Percentiles rank a stretch among this genome's conserved stretches.
These are phyloP conservation scores for Agriopis aurantiaria DNA, from an alignment of 2,888 invertebrate species.

Conservation along the genomic window DNA sequence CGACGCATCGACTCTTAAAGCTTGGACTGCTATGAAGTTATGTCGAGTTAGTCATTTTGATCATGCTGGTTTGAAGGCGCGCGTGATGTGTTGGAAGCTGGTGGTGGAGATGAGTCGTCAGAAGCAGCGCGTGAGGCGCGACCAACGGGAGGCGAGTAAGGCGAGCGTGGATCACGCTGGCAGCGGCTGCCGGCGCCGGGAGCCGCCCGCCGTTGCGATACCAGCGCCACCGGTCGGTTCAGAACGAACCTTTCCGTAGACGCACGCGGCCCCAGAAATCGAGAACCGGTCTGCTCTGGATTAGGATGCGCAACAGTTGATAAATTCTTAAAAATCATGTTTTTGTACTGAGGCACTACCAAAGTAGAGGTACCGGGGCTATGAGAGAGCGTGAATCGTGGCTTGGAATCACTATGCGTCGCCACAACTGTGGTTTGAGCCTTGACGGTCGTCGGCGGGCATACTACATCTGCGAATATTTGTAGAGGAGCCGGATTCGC, in stretches of 20 bases:
- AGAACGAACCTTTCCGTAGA: constrained; percentile 28
- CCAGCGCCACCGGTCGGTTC: constrained; percentile 34
- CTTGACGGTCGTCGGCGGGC: constrained; percentile 12
- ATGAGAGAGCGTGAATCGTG: constrained; percentile 15
- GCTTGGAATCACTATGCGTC: neutral
- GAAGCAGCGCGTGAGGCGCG: neutral
- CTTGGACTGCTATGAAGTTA: too few species aligned
- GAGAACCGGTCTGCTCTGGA: constrained; percentile 8
- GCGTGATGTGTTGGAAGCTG: neutral
- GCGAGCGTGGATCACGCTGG: neutral
- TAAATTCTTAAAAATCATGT: constrained; percentile 38
- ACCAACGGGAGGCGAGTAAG: neutral
- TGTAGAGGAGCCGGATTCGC: constrained; percentile 23
- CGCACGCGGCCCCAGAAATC: neutral
- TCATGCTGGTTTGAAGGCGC: neutral
- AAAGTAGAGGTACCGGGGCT: constrained; percentile 19
- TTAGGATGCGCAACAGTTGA: constrained; percentile 29
- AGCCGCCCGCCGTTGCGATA: constrained; percentile 28
- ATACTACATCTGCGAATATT: constrained; percentile 27
- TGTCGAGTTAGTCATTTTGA: neutral
- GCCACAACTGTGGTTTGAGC: constrained; percentile 6
- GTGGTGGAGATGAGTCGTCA: neutral
- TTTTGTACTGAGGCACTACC: constrained; percentile 41
- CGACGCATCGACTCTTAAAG: too few species aligned
- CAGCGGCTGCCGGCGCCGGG: neutral